Percentiles rank a stretch among this genome's conserved stretches.
Evolutionary conservation across 1,140 invertebrate species (phyloP).

Genomic region (Drusus annulatus): DNA sequence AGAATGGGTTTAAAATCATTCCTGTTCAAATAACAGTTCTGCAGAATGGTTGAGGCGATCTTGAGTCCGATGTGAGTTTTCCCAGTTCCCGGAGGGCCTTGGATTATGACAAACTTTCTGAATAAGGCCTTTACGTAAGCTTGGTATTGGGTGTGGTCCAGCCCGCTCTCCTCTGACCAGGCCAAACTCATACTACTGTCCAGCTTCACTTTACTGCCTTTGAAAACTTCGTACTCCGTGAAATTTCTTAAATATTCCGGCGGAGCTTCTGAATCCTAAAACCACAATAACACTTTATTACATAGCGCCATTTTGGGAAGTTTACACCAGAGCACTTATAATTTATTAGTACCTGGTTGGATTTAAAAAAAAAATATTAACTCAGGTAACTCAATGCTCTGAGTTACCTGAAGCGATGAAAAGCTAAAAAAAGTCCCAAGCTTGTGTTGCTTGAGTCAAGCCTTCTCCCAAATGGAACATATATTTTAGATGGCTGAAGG

Average conservation of each 20-base stretch:
- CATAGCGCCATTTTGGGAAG: too few relatives aligned
- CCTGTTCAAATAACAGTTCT: constrained; percentile 64
- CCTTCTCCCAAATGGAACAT: too few relatives aligned
- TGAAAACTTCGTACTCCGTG: constrained; percentile 8
- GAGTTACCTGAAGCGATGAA: too few relatives aligned
- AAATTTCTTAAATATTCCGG: constrained; percentile 52
- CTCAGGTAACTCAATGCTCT: too few relatives aligned
- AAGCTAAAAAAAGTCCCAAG: too few relatives aligned
- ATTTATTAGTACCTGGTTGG: too few relatives aligned
- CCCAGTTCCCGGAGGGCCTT: constrained; percentile 86
- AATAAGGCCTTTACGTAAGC: constrained; percentile 75
- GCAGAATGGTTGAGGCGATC: constrained; percentile 74
- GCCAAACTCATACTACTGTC: constrained; percentile 66
- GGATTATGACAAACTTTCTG: constrained; percentile 81
- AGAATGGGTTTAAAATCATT: constrained; percentile 74
- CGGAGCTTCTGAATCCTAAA: not conserved
- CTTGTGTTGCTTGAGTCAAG: too few relatives aligned
- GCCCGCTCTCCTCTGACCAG: constrained; percentile 62
- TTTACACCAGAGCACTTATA: too few relatives aligned
- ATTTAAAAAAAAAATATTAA: too few relatives aligned
- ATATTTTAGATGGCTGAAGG: too few relatives aligned
- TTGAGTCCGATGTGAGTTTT: constrained; percentile 84
- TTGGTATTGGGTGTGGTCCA: constrained; percentile 75
- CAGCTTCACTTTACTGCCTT: constrained; percentile 51
- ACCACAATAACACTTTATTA: not conserved